These are phyloP conservation scores for Abscondita cerata DNA, from an alignment of 2,888 invertebrate species.

Conservation along the genomic window DNA sequence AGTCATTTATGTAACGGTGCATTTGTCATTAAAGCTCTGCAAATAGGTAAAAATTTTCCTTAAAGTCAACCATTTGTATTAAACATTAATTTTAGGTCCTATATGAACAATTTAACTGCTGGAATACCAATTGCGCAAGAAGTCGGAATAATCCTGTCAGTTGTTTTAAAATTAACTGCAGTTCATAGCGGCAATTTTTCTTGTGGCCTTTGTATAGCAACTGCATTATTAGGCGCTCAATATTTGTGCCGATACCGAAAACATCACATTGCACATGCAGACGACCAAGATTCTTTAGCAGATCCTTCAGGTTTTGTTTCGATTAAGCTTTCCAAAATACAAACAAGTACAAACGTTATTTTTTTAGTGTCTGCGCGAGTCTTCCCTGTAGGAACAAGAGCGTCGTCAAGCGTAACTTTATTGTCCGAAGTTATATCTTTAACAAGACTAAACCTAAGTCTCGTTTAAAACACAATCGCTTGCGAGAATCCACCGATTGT, in stretches of 20 bases:
- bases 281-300: conserved; percentile 78
- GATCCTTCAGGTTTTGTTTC: conserved; percentile 77
- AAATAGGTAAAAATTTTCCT: conserved; percentile 65
- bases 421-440: conserved; percentile 82
- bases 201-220: conserved; percentile 67
- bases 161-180: conserved; percentile 67
- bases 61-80: no score
- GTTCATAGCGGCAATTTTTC: conserved; percentile 76
- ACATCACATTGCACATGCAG: conserved; percentile 67
- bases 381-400: conserved; percentile 63
- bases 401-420: conserved; percentile 78
- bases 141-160: conserved; percentile 60
- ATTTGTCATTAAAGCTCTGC: conserved; percentile 78
- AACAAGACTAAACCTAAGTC: conserved; percentile 63
- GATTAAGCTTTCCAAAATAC: no score
- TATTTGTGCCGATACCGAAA: conserved; percentile 70
- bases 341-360: no score
- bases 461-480: conserved; percentile 62
- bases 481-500: conserved; percentile 67
- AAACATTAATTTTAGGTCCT: conserved; percentile 41
- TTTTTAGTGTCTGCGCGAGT: conserved; percentile 52
- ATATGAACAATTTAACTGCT: conserved; percentile 46
- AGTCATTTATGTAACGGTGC: conserved; percentile 76
- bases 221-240: conserved; percentile 68
- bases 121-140: conserved; percentile 59